Evolutionary conservation across 2,113 vertebrate species (phyloP), one percentile per base, ranked within the genome.

Genomic region (Chaetodon trifascialis): DNA sequence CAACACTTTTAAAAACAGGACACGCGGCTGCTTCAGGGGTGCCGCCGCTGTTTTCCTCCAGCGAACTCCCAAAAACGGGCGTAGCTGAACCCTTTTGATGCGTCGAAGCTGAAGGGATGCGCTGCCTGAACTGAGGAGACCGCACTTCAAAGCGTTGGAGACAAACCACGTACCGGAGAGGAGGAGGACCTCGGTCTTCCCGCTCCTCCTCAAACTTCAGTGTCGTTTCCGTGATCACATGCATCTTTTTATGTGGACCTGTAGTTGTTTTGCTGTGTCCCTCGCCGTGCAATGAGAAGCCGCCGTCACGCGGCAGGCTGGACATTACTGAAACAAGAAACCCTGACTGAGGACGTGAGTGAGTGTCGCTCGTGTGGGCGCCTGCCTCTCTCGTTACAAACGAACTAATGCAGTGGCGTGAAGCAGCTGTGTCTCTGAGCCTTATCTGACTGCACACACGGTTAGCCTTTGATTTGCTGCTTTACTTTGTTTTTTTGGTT

Each of bases 401-500:
- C 62, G 17, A 78, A 55, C 63, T 74, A 55, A 71, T 70, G 44
- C 54, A 47, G 19, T 44, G 14, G 34, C 59, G 6, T 54, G 82
- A 85, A 84, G 79, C 62, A 23, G 55, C 63, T 7, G 38, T 82
- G n/a, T 79, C 68, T 65, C 86, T 89, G 89, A 90, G 92, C 89
- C 89, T 86, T 82, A 81, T 78, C 62, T 65, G n/a, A 11, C 76
- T 51, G 25, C 47, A 47, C 66, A 65, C 23, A 23, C 51, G 11
- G 51, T 66, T 76, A 1, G 23, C 58, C 68, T 34, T 66, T 47
- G 0, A 75, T 81, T 90, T 78, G 52, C 79, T 87, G 70, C 75
- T 66, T 71, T 47, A 42, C 16, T 42, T 63, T 16, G 11, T 4
- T 46, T 54, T 4, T 66, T 63, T 44, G 1, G 12, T 25, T 12